Evolutionary conservation across 2,888 invertebrate genomes (phyloP), one percentile per base, ranked within the genome.

Genomic region (Galerucella calmariensis): DNA sequence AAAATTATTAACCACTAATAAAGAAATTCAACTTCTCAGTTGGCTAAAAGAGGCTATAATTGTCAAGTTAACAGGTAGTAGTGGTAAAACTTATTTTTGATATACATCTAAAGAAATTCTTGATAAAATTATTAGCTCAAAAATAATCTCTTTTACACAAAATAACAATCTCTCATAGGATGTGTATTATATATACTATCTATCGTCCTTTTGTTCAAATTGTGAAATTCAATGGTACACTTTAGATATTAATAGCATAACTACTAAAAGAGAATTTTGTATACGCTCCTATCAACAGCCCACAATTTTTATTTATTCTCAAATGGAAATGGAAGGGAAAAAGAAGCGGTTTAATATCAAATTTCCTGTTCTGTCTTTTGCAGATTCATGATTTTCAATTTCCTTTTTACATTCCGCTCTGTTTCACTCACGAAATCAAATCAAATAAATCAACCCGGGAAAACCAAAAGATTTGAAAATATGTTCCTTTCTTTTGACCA

Each of bases 281-380:
- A 41, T 51, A 44, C 69, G 46, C 56, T 27, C 3, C 56, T 1
- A 51, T 14, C 51, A 6, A 51, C 51, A n/a, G 14, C 61, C 67
- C 56, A 51, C 67, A 69, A 73, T 59, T 68, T 73, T 69, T 70
- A 74, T 74, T 70, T 62, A 74, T 74, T 41, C 53, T 44, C 51
- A 46, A 74, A 70, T 71, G 71, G 61, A 71, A 67, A 71, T 74
- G 74, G 63, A 71, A 70, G 65, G 20, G 20, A 20, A 20, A 20
- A 20, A 71, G 67, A 67, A 70, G 65, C 70, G 67, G 69, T 73
- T 48, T 76, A 76, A 77, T 77, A 73, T 74, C 76, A 76, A 79
- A 79, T 79, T 79, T 80, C 79, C 79, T 78, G 79, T 77, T 75
- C 77, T 79, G 80, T 79, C 80, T 78, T 74, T 79, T 75, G 72